Conservation (phyloP, 2,113 vertebrate species). For the Seriola quinqueradiata region DNA sequence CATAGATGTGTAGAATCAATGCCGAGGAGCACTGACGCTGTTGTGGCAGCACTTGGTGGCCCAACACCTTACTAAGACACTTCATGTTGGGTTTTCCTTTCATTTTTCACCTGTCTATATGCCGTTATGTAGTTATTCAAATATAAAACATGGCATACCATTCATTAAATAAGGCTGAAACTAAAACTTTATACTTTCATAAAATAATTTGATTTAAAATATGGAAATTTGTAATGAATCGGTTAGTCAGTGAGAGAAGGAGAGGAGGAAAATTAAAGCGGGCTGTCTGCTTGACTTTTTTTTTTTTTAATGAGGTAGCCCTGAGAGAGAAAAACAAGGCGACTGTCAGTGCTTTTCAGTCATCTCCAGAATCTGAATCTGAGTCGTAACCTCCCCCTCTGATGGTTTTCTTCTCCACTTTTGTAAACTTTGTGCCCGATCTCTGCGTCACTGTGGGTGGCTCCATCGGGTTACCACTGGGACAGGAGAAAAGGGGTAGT, state of each 20-base stretch:
- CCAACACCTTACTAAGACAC: too few species aligned
- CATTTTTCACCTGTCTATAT: too few species aligned
- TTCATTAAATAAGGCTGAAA: slow-evolving; percentile 4
- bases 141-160: slow-evolving; percentile 5
- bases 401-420: slow-evolving; percentile 96
- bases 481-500: slow-evolving; percentile 36
- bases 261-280: background rate
- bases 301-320: slow-evolving; percentile 59
- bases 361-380: slow-evolving; percentile 92
- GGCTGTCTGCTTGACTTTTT: slow-evolving; percentile 26
- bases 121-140: background rate
- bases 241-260: slow-evolving; percentile 20
- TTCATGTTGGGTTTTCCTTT: too few species aligned
- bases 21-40: too few species aligned
- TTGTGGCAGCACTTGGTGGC: too few species aligned
- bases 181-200: background rate
- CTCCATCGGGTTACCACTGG: slow-evolving; percentile 94
- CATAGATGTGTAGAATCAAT: too few species aligned
- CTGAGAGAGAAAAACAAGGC: slow-evolving; percentile 52
- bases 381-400: slow-evolving; percentile 93
- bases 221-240: background rate
- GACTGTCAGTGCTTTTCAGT: slow-evolving; percentile 81
- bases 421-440: slow-evolving; percentile 90
- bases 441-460: slow-evolving; percentile 90
- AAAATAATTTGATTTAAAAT: slow-evolving; percentile 17